A percentile compares a stretch with the other conserved stretches of the same genome.
These are phyloP conservation scores for Euwallacea fornicatus DNA, from an alignment of 1,140 invertebrate species.

Conservation along the genomic window DNA sequence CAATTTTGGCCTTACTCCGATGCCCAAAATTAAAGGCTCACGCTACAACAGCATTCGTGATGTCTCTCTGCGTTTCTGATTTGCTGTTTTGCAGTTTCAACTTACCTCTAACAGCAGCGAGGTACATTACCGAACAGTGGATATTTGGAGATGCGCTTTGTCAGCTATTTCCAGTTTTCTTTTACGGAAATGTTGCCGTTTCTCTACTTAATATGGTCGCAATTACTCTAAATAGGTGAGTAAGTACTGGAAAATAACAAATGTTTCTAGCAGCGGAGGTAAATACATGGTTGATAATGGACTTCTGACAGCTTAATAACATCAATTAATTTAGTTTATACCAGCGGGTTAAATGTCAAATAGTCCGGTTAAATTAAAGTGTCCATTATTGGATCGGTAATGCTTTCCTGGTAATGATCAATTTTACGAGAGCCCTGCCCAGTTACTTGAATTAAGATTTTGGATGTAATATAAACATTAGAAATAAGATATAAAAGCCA, in stretches of 20 bases:
- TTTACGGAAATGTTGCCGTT: slow-evolving; percentile 87
- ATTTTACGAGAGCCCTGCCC: too few relatives aligned
- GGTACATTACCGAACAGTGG: slow-evolving; percentile 82
- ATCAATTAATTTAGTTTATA: slow-evolving; percentile 15
- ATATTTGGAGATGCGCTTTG: slow-evolving; percentile 77
- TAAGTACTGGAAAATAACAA: not conserved
- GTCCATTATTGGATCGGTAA: not conserved
- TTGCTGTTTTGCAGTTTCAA: slow-evolving; percentile 83
- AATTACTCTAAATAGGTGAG: slow-evolving; percentile 84
- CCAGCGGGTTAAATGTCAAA: slow-evolving; percentile 14
- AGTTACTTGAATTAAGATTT: too few relatives aligned
- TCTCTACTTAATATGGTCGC: slow-evolving; percentile 87
- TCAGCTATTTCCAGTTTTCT: slow-evolving; percentile 83
- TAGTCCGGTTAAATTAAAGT: slow-evolving; percentile 13
- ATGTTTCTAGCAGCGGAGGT: not conserved
- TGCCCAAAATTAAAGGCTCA: slow-evolving; percentile 76
- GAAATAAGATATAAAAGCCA: not conserved
- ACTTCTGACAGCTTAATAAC: not conserved
- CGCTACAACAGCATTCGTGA: slow-evolving; percentile 85
- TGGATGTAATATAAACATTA: too few relatives aligned
- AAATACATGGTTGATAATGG: not conserved
- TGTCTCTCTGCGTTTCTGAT: slow-evolving; percentile 83
- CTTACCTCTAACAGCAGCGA: slow-evolving; percentile 78
- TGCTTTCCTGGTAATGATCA: not conserved
- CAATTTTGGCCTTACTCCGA: slow-evolving; percentile 72